These are phyloP conservation scores for Peromyscus attwateri DNA, from an alignment of 2,797 vertebrate species.

Conservation along the genomic window DNA sequence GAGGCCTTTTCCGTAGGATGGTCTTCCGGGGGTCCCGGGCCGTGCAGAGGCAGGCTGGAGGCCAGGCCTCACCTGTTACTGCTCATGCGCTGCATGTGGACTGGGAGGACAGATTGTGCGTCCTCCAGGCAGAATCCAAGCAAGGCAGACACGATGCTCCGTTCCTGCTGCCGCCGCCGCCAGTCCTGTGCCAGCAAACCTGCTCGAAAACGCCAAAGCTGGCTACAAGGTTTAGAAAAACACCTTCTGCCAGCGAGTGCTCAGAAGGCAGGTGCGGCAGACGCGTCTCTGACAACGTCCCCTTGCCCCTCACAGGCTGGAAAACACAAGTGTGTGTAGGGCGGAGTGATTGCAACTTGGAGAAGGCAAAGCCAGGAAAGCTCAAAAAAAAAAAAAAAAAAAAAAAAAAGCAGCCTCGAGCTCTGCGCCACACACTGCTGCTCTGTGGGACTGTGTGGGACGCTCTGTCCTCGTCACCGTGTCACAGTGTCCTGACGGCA, in stretches of 20 bases:
- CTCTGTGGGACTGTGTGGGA: not conserved
- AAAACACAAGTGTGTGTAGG: not conserved
- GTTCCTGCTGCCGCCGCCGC: constrained; percentile 62
- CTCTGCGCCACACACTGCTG: not conserved
- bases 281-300: constrained; percentile 5
- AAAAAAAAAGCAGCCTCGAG: not conserved
- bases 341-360: not conserved
- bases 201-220: constrained; percentile 59
- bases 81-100: not conserved
- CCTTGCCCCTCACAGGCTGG: not conserved
- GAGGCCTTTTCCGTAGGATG: not conserved
- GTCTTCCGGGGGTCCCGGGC: not conserved
- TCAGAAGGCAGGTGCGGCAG: not conserved
- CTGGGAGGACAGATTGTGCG: constrained; percentile 66
- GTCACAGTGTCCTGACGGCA: not conserved
- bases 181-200: constrained; percentile 69
- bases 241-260: constrained; percentile 42
- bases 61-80: not conserved
- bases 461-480: not conserved
- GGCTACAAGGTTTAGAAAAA: constrained; percentile 54
- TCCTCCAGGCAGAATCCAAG: constrained; percentile 76
- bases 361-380: not conserved
- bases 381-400: not conserved
- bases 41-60: not conserved
- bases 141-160: constrained; percentile 70